Evolutionary conservation across 2,797 vertebrate genomes (phyloP).

Genomic region (Lycodopsis pacificus): DNA sequence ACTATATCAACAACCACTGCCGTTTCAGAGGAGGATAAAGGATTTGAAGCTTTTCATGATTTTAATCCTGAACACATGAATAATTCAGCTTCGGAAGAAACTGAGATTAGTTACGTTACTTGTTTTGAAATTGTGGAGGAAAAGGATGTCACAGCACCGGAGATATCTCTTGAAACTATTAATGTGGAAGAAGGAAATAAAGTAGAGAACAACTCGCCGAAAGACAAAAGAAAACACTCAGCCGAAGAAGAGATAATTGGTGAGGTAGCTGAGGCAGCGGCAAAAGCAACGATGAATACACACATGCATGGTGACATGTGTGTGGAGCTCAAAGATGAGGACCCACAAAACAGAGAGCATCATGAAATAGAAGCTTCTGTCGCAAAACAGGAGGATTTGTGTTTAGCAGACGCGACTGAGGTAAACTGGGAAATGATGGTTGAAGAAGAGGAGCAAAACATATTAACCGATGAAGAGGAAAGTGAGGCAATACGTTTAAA

Average conservation of each 20-base stretch:
- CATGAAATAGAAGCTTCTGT: constrained; percentile 8
- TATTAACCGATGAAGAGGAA: constrained; percentile 29
- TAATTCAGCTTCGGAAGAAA: not conserved
- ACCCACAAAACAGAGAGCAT: constrained; percentile 4
- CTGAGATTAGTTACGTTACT: not conserved
- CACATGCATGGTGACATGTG: not conserved
- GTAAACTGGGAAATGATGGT: constrained; percentile 70
- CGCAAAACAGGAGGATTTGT: constrained; percentile 6
- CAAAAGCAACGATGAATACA: not conserved
- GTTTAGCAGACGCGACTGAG: constrained; percentile 11
- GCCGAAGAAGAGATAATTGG: not conserved
- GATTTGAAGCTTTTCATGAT: not conserved
- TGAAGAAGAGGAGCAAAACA: constrained; percentile 62
- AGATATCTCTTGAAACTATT: constrained; percentile 29
- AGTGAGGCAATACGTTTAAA: not conserved
- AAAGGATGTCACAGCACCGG: not conserved
- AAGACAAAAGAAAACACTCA: constrained; percentile 20
- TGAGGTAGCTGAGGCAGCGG: constrained; percentile 4
- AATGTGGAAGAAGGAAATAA: constrained; percentile 23
- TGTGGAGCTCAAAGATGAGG: constrained; percentile 12
- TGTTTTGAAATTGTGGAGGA: constrained; percentile 17
- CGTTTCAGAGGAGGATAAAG: constrained; percentile 12
- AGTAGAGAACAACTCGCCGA: not conserved
- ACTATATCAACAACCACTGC: not conserved
- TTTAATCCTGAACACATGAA: not conserved